Evolutionary conservation across 2,797 vertebrate species (phyloP), one percentile per base, ranked within the genome.

Genomic region (Eulemur rubriventer): DNA sequence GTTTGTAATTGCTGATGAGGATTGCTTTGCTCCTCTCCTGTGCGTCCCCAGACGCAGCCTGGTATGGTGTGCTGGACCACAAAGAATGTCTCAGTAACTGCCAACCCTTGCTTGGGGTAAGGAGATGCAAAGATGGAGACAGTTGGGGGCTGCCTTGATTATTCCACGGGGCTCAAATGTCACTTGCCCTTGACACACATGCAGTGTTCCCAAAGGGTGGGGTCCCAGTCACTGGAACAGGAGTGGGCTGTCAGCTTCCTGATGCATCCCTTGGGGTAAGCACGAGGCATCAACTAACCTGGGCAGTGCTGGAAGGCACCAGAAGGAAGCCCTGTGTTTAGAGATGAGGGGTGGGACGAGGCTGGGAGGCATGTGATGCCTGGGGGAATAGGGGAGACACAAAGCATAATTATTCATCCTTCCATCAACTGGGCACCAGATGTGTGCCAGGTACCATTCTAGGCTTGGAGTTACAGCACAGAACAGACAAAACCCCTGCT

Each of bases 1-100:
- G 95, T 98, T 98, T 98, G 96, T 97, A 97, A 97, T 97, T 98
- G 98, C 97, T 98, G 98, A 97, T 97, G 97, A 98, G 96, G 85
- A 96, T 52, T 22, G 95, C 96, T 50, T 78, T 46, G 87, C 92
- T 89, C 85, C 75, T 97, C 87, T 96, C 89, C 91, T 65, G 92
- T 67, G 85, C 0, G 33, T 97, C 93, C 96, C 95, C 95, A 97
- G 96, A 96, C 50, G 43, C 93, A 95, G 94, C 86, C 95, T 94
- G 92, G 95, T 96, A 72, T 96, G 86, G 93, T 88, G 81, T 82
- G 96, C 87, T 81, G 96, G 90, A 75, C 97, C 95, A 95, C 81
- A 96, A 88, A 96, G 96, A 97, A 93, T 30, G 80, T 94, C 89
- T 97, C 89, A n/a, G 57, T 79, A 85, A 97, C 97, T 94, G 96